Conservation (phyloP, 2,113 vertebrate species). For the Choloepus hoffmanni region DNA sequence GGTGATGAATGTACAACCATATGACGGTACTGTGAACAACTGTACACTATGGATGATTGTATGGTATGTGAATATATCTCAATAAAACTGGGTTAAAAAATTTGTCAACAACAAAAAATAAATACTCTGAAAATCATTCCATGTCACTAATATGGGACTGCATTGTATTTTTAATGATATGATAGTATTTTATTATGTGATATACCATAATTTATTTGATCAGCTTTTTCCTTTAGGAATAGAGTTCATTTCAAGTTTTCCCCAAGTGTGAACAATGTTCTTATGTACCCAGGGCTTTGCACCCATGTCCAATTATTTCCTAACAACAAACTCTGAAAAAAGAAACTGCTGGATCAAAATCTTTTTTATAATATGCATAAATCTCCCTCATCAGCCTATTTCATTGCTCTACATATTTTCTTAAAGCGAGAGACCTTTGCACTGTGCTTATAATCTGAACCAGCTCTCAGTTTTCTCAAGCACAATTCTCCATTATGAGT, state of each 20-base stretch:
- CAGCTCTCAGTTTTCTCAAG: constrained; percentile 45
- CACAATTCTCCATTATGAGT: background rate
- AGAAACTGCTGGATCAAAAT: constrained; percentile 20
- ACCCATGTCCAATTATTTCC: background rate
- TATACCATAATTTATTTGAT: constrained; percentile 26
- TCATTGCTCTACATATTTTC: background rate
- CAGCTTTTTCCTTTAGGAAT: constrained; percentile 1
- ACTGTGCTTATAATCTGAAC: background rate
- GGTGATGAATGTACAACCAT: no score
- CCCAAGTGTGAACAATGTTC: background rate
- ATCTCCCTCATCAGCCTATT: background rate
- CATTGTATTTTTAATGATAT: background rate
- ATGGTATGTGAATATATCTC: no score
- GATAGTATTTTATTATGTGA: background rate
- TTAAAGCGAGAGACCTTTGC: background rate
- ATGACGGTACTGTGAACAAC: no score
- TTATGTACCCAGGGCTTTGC: background rate
- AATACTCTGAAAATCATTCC: constrained; percentile 30
- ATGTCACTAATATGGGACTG: background rate
- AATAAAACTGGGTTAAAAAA: no score
- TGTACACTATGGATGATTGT: no score
- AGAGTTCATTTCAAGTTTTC: constrained; percentile 46
- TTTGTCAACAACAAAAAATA: no score
- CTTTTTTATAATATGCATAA: constrained; percentile 17
- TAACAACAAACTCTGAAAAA: constrained; percentile 44